Base-by-base conservation (phyloP, 64 coral and sea anemone species). In the Montipora efflorescens region DNA sequence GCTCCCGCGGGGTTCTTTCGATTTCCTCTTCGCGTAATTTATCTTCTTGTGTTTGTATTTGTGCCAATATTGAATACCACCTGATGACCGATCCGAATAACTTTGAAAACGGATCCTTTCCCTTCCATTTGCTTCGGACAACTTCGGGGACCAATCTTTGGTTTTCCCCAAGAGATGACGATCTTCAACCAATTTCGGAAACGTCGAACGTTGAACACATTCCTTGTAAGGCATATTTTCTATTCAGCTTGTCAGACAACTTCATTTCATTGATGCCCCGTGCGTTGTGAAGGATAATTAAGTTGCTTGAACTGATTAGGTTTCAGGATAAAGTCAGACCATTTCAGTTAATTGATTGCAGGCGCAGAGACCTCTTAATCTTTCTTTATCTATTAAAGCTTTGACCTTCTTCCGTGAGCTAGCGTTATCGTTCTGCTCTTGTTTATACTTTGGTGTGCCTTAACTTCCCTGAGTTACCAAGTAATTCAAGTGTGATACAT, bases 41-140 rank as follows among this genome's bases (percentile, higher is more conserved):
- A 11, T 50, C 14, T 13, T 20, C 75, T 74, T 87, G 11, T 70
- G 81, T 66, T 79, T 94, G 18, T 91, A 88, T 48, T 97, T 97
- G 46, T 91, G 79, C 96, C 96, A 97, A 66, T 95, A 91, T 88
- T 97, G 89, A 68, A 97, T 88, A 10, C 93, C 96, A 8, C 96
- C 93, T 10, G 83, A 95, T n/a, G 95, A 23, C 82, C 91, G 81
- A 77, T 97, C 93, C 36, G 19, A 21, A 16, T 95, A 83, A 16
- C 59, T 77, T 11, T 91, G 78, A 67, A 78, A 89, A 11, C 83
- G 78, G 21, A 97, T 22, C 51, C 69, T 90, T 95, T 95, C 92
- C n/a, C 78, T 97, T 61, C 93, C 79, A 18, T 94, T 94, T 8
- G 91, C 77, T 78, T 94, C 93, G n/a, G 96, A 94, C 44, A 64